Evolutionary conservation across 2,888 invertebrate species (phyloP).

Genomic region (Patella ulyssiponensis): DNA sequence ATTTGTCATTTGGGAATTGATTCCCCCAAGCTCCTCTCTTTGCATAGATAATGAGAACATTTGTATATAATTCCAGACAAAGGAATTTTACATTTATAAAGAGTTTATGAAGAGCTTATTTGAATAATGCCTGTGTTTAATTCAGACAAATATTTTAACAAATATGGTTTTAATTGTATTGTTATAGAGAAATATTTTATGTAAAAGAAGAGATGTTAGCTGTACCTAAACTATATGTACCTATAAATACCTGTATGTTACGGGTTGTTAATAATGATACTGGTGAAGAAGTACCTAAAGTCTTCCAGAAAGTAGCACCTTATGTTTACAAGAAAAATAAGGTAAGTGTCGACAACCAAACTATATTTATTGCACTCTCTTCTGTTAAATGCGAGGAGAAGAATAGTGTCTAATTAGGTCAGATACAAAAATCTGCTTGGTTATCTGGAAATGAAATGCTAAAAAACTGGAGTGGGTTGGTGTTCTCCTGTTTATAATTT

Average conservation of each 20-base stretch:
- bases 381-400: too few relatives aligned
- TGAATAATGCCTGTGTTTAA: background rate
- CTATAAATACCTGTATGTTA: constrained; percentile 68
- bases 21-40: too few relatives aligned
- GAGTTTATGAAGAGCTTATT: background rate
- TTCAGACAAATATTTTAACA: too few relatives aligned
- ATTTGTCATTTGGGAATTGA: too few relatives aligned
- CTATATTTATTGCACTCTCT: too few relatives aligned
- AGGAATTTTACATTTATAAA: constrained; percentile 1
- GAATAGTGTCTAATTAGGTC: too few relatives aligned
- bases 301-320: constrained; percentile 72
- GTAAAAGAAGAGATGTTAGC: constrained; percentile 69
- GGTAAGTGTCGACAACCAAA: constrained; percentile 43
- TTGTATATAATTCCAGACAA: background rate
- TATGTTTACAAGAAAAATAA: constrained; percentile 71
- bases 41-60: too few relatives aligned
- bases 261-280: constrained; percentile 72
- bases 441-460: too few relatives aligned
- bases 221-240: constrained; percentile 68
- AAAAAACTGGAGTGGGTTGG: too few relatives aligned
- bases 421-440: too few relatives aligned
- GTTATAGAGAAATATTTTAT: constrained; percentile 67
- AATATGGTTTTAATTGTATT: too few relatives aligned
- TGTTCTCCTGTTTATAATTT: too few relatives aligned
- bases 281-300: constrained; percentile 68